phyloP scores from a whole-genome alignment of 2,888 invertebrate species.

The Caenorhabditis sp. region DNA sequence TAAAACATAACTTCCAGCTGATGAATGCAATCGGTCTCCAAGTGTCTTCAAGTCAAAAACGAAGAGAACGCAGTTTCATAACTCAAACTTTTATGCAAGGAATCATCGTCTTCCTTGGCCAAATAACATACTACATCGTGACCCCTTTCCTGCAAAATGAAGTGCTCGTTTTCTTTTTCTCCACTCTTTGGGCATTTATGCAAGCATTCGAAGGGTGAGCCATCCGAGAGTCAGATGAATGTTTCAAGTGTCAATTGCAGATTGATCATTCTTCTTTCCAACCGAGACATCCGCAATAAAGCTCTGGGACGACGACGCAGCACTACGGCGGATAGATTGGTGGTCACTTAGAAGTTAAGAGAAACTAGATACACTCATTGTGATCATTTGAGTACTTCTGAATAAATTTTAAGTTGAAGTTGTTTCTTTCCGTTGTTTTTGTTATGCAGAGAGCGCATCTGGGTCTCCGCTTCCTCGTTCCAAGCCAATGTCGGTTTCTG shows the following conservation, averaged over 20 bases:
- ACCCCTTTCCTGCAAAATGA: slow-evolving; percentile 17
- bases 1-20: too few relatives aligned
- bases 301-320: not conserved
- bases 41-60: slow-evolving; percentile 25
- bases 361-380: too few relatives aligned
- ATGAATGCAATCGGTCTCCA: slow-evolving; percentile 22
- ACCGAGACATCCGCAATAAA: not conserved
- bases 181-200: slow-evolving; percentile 43
- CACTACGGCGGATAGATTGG: not conserved
- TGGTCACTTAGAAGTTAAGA: not conserved
- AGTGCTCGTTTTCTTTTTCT: slow-evolving; percentile 26
- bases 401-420: too few relatives aligned
- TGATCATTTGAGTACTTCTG: too few relatives aligned
- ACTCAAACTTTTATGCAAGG: slow-evolving; percentile 39
- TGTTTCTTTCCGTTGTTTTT: too few relatives aligned
- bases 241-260: slow-evolving; percentile 9
- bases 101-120: slow-evolving; percentile 19
- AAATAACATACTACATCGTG: slow-evolving; percentile 31
- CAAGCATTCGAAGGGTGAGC: slow-evolving; percentile 42
- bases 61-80: slow-evolving; percentile 34
- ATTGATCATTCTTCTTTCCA: not conserved
- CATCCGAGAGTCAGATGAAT: not conserved
- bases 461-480: too few relatives aligned
- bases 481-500: too few relatives aligned
- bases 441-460: too few relatives aligned